phyloP scores from a whole-genome alignment of 1,140 invertebrate genomes.

The Trypoxylus dichotomus region DNA sequence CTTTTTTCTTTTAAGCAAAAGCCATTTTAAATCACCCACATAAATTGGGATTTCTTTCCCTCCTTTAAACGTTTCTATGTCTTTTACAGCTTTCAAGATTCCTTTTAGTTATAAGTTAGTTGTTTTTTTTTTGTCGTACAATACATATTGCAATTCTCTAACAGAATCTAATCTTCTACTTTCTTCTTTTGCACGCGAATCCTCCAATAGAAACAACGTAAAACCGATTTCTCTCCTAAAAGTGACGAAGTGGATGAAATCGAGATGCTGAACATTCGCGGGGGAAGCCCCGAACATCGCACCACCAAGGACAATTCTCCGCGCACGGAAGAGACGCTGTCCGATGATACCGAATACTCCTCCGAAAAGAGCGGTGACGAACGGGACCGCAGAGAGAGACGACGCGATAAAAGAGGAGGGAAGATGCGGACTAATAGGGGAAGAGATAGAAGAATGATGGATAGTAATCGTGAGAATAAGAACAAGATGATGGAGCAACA shows the following conservation, averaged over 20 bases:
- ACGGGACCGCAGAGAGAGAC: conserved; percentile 35
- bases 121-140: no score
- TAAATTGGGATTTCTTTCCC: no score
- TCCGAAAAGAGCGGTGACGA: conserved; percentile 39
- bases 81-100: no score
- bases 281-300: conserved; percentile 64
- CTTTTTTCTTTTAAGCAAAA: no score
- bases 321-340: background rate
- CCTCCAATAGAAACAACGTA: background rate
- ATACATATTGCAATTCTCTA: no score
- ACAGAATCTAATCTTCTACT: no score
- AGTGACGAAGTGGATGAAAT: conserved; percentile 69
- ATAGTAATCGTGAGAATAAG: conserved; percentile 37
- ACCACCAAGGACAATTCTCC: conserved; percentile 34
- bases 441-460: conserved; percentile 40
- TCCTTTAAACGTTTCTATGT: no score
- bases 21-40: no score
- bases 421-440: conserved; percentile 46
- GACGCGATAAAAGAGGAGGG: conserved; percentile 37
- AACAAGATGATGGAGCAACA: conserved; percentile 41
- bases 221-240: conserved; percentile 1
- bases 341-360: conserved; percentile 29
- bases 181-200: background rate
- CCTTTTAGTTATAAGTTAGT: no score
- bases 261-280: conserved; percentile 76